Percentiles rank a stretch among this genome's conserved stretches.
phyloP scores from a whole-genome alignment of 2,888 invertebrate genomes.

The Drosophila algonquin region DNA sequence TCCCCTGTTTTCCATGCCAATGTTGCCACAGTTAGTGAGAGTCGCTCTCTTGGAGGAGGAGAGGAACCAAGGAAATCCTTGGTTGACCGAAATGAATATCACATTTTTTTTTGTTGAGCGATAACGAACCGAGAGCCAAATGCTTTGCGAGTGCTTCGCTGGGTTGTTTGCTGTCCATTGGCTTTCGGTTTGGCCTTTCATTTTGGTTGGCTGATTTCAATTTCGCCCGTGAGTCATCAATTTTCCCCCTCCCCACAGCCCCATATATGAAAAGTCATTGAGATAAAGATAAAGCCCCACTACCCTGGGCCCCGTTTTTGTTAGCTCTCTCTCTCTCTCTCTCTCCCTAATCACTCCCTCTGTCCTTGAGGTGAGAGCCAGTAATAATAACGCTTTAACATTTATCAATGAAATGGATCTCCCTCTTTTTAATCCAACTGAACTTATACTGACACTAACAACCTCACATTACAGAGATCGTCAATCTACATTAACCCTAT shows the following conservation, averaged over 20 bases:
- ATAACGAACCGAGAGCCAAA: slow-evolving; percentile 12
- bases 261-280: slow-evolving; percentile 35
- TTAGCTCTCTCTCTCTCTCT: background rate
- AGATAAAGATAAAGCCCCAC: slow-evolving; percentile 59
- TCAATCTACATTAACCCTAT: slow-evolving; percentile 32
- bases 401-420: slow-evolving; percentile 32
- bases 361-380: slow-evolving; percentile 2
- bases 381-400: slow-evolving; percentile 7
- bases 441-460: background rate
- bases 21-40: slow-evolving; percentile 9
- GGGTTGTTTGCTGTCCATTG: slow-evolving; percentile 22
- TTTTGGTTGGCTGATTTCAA: slow-evolving; percentile 72
- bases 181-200: slow-evolving; percentile 49
- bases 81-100: slow-evolving; percentile 18
- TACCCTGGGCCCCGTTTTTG: background rate
- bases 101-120: slow-evolving; percentile 10
- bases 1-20: slow-evolving; percentile 53
- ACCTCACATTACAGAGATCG: slow-evolving; percentile 28
- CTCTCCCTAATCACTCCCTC: background rate
- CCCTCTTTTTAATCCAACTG: slow-evolving; percentile 1
- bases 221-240: slow-evolving; percentile 52
- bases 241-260: background rate
- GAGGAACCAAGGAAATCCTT: slow-evolving; percentile 20
- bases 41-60: background rate
- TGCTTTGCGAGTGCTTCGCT: background rate